Percentiles rank a stretch among this genome's conserved stretches.
Conservation (phyloP, 1,140 invertebrate genomes). For the Drosophila orena region DNA sequence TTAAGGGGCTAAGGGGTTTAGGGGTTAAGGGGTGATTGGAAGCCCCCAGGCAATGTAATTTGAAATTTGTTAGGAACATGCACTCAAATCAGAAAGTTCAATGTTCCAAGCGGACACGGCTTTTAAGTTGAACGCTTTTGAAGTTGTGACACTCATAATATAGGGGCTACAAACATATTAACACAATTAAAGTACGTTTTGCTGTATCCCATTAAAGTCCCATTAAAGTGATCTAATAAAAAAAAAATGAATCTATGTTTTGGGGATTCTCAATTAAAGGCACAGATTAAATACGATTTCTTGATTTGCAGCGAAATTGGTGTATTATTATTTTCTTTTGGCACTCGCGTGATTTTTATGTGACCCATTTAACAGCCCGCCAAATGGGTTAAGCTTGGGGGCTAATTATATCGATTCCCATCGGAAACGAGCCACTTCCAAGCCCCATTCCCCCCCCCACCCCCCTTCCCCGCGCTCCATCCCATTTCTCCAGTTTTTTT, state of each 20-base stretch:
- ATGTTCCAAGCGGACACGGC: not conserved
- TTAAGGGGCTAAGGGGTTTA: too few species aligned
- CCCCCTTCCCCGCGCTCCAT: not conserved
- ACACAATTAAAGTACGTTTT: not conserved
- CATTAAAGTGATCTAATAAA: not conserved
- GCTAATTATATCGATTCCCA: slow-evolving; percentile 32
- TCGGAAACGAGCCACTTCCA: slow-evolving; percentile 14
- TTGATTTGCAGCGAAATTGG: not conserved
- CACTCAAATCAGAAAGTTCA: not conserved
- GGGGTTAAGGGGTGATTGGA: not conserved
- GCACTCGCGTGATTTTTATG: slow-evolving; percentile 1
- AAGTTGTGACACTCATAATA: not conserved
- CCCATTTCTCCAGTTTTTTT: slow-evolving; percentile 3
- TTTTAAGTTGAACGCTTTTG: not conserved
- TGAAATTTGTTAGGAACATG: not conserved
- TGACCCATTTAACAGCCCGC: too few species aligned
- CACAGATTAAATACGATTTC: not conserved
- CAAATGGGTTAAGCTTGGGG: slow-evolving; percentile 19
- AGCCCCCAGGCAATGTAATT: not conserved
- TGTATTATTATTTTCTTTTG: not conserved
- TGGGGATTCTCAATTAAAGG: not conserved
- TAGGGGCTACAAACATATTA: not conserved
- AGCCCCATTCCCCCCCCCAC: not conserved
- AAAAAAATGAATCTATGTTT: not conserved
- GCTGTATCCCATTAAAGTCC: not conserved